Evolutionary conservation across 2,797 vertebrate genomes (phyloP).

Genomic region (Poeciliopsis gracilis): DNA sequence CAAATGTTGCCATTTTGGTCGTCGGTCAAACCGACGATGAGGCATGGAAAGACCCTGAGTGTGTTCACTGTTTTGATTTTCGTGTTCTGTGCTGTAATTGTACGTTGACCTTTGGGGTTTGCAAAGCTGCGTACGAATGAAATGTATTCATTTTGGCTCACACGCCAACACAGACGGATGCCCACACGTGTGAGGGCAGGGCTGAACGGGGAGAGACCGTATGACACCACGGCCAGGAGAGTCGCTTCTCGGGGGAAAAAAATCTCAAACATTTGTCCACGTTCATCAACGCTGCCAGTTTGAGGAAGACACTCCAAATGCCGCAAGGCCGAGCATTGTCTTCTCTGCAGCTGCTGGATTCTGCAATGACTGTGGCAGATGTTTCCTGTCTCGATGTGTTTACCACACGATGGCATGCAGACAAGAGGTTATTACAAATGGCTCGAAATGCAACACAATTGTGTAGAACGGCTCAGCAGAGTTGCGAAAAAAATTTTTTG

Average conservation of each 20-base stretch:
- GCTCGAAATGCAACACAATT: slow-evolving; percentile 12
- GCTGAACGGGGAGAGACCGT: slow-evolving; percentile 49
- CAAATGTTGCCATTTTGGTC: no score
- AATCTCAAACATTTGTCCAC: slow-evolving; percentile 60
- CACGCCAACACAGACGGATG: slow-evolving; percentile 20
- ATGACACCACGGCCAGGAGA: slow-evolving; percentile 60
- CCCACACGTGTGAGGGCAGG: slow-evolving; percentile 16
- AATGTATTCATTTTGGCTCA: slow-evolving; percentile 68
- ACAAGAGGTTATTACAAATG: slow-evolving; percentile 30
- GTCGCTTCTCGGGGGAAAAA: slow-evolving; percentile 36
- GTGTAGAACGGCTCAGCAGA: neutral
- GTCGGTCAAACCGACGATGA: no score
- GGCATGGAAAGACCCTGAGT: no score
- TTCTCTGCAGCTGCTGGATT: slow-evolving; percentile 47
- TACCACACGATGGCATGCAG: slow-evolving; percentile 24
- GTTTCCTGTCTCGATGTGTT: slow-evolving; percentile 57
- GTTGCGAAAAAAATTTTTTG: slow-evolving; percentile 8
- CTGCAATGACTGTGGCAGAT: slow-evolving; percentile 57
- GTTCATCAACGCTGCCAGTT: slow-evolving; percentile 49
- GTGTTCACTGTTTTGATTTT: neutral
- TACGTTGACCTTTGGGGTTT: neutral
- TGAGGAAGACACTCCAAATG: slow-evolving; percentile 29
- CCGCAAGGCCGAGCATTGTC: slow-evolving; percentile 43
- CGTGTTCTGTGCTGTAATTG: neutral
- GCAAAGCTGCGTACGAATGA: neutral